Conservation (phyloP, 2,888 invertebrate species). For the Eupithecia dodoneata region DNA sequence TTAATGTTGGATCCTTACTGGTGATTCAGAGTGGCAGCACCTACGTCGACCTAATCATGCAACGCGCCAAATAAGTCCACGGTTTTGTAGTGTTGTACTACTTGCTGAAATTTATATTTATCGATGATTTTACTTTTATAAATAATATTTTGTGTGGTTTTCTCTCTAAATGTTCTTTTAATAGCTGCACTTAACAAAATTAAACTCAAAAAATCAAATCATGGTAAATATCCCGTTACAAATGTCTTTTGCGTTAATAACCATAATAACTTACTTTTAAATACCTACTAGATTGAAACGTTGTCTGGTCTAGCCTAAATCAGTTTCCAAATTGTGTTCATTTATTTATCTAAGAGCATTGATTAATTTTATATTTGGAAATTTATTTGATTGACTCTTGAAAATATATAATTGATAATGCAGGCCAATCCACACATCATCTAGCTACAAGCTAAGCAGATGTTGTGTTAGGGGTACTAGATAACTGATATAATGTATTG, state of each 20-base stretch:
- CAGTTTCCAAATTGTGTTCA: not conserved
- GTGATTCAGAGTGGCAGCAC: conserved; percentile 62
- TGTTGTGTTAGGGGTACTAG: too few relatives aligned
- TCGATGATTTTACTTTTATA: conserved; percentile 4
- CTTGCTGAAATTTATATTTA: not conserved
- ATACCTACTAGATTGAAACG: not conserved
- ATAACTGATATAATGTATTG: too few relatives aligned
- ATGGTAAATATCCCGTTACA: too few relatives aligned
- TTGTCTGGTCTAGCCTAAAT: not conserved
- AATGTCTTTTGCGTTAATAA: too few relatives aligned
- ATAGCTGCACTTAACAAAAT: too few relatives aligned
- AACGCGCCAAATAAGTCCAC: conserved; percentile 63
- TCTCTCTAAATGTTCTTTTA: too few relatives aligned
- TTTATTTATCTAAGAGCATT: not conserved
- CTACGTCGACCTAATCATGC: conserved; percentile 66
- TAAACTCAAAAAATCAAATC: too few relatives aligned
- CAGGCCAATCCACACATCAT: too few relatives aligned
- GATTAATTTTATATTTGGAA: not conserved
- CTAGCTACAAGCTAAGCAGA: too few relatives aligned
- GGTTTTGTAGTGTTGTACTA: conserved; percentile 45
- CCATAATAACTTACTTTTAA: too few relatives aligned
- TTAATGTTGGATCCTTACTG: conserved; percentile 56
- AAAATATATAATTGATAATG: too few relatives aligned
- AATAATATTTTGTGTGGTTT: too few relatives aligned
- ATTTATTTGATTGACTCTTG: not conserved